Percentiles rank a stretch among this genome's conserved stretches.
Evolutionary conservation across 2,888 invertebrate species (phyloP).

Genomic region (Tinea trinotella): DNA sequence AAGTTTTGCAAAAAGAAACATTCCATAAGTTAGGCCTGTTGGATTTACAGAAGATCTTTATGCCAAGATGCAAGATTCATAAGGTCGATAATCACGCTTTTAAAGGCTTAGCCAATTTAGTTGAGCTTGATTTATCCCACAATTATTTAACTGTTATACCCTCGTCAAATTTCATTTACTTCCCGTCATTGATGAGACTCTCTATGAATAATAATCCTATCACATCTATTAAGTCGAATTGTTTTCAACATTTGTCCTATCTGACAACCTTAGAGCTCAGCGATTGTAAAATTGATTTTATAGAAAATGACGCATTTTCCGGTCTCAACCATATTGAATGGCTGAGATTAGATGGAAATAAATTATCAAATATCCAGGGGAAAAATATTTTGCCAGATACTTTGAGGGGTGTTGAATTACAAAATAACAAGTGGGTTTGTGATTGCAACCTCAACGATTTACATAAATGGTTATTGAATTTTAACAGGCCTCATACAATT

Average conservation of each 20-base stretch:
- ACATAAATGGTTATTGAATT: conserved; percentile 82
- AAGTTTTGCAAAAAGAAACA: conserved; percentile 82
- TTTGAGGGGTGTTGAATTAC: conserved; percentile 84
- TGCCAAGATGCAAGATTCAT: conserved; percentile 83
- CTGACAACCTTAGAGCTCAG: conserved; percentile 86
- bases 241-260: conserved; percentile 82
- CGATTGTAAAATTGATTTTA: conserved; percentile 82
- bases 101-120: conserved; percentile 86
- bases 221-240: conserved; percentile 76
- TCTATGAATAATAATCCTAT: conserved; percentile 88
- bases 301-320: conserved; percentile 86
- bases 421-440: conserved; percentile 92
- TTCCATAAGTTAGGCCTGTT: conserved; percentile 85
- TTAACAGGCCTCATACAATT: conserved; percentile 82
- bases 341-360: conserved; percentile 87
- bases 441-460: conserved; percentile 86
- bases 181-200: conserved; percentile 86
- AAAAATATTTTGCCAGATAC: conserved; percentile 81
- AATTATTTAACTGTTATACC: conserved; percentile 86
- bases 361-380: conserved; percentile 80
- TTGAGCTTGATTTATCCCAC: conserved; percentile 89
- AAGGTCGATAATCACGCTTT: conserved; percentile 86
- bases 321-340: conserved; percentile 87
- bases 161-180: conserved; percentile 82
- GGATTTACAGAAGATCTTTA: conserved; percentile 89